Conservation (phyloP, 2,113 vertebrate species). For the Mormoops blainvillei region DNA sequence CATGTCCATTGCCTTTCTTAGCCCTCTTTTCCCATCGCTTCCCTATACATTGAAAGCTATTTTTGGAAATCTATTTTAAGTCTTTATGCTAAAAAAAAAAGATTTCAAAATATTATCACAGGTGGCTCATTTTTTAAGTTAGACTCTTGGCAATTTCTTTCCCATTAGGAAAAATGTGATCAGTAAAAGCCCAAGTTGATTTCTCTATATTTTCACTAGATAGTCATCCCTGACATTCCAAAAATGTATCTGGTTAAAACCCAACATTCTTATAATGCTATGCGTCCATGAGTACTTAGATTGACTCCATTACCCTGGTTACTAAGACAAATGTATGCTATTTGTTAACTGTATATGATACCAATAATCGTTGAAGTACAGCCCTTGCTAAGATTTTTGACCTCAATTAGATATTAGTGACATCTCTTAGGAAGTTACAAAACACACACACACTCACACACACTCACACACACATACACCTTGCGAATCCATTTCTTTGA, state of each 20-base stretch:
- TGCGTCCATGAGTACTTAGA: not conserved
- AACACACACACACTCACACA: too few relatives aligned
- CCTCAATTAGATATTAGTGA: not conserved
- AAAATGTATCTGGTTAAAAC: not conserved
- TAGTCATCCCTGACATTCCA: not conserved
- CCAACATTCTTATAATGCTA: not conserved
- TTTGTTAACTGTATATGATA: not conserved
- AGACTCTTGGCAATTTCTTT: not conserved
- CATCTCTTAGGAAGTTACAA: not conserved
- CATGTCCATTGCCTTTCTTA: not conserved
- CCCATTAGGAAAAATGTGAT: not conserved
- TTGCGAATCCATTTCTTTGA: not conserved
- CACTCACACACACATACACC: not conserved
- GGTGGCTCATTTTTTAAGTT: not conserved
- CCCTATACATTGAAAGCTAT: not conserved
- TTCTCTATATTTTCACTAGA: not conserved
- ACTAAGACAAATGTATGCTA: not conserved
- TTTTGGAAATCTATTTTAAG: not conserved
- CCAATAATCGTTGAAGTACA: not conserved
- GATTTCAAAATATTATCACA: not conserved
- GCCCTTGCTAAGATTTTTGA: not conserved
- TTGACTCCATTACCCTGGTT: not conserved
- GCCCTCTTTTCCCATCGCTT: not conserved
- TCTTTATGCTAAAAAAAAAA: not conserved
- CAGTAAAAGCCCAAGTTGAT: not conserved